These are phyloP conservation scores for Plectrocnemia conspersa DNA, from an alignment of 1,140 invertebrate genomes.

Conservation along the genomic window DNA sequence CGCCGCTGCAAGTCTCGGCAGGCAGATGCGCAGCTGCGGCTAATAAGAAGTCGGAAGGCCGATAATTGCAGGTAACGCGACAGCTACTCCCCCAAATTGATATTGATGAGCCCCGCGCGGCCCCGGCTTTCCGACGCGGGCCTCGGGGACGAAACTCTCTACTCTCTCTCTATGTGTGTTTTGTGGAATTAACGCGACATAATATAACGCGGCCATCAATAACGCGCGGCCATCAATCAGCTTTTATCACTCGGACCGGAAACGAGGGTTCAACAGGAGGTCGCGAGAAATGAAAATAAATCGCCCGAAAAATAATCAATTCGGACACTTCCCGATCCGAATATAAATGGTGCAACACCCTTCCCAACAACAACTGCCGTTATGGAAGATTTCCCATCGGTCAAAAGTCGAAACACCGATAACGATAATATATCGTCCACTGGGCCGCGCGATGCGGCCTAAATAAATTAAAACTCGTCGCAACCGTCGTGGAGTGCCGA, in stretches of 20 bases:
- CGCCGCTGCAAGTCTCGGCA: neutral
- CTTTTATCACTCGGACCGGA: slow-evolving; percentile 32
- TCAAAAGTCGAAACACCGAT: too few species aligned
- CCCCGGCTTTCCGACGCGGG: slow-evolving; percentile 3
- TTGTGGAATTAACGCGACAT: slow-evolving; percentile 6
- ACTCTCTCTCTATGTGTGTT: neutral
- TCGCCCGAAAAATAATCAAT: slow-evolving; percentile 18
- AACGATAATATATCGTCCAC: too few species aligned
- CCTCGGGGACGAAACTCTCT: too few species aligned
- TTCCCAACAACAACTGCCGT: too few species aligned
- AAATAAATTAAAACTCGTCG: too few species aligned
- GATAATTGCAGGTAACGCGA: neutral
- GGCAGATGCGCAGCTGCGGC: neutral
- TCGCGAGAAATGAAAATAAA: slow-evolving; percentile 30
- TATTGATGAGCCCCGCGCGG: slow-evolving; percentile 17
- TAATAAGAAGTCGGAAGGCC: neutral
- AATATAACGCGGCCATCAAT: slow-evolving; percentile 33
- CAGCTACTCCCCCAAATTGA: slow-evolving; percentile 11
- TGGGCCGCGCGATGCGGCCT: too few species aligned
- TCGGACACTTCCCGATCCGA: too few species aligned
- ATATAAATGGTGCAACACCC: too few species aligned
- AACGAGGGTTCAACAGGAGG: slow-evolving; percentile 27
- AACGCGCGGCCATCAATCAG: slow-evolving; percentile 31
- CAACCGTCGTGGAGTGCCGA: too few species aligned
- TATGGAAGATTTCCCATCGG: too few species aligned